Evolutionary conservation across 2,113 vertebrate species (phyloP).

Genomic region (Zosterops lateralis): DNA sequence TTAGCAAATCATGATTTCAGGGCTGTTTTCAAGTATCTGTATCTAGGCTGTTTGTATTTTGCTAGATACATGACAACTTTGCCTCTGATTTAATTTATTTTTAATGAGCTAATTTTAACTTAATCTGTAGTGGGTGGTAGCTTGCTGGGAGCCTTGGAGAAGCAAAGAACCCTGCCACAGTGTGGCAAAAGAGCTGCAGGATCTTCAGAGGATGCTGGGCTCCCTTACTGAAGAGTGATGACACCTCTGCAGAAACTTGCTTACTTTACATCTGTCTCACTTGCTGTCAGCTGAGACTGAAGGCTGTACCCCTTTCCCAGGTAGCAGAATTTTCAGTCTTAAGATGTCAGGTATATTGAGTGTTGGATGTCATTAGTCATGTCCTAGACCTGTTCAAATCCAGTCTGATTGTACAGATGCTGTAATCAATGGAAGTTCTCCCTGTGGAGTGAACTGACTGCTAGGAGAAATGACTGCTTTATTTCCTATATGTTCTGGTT

Average conservation of each 20-base stretch:
- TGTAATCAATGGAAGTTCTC: background rate
- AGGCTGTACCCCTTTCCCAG: background rate
- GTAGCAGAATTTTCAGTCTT: background rate
- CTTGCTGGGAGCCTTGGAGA: background rate
- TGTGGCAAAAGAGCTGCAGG: background rate
- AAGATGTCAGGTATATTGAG: background rate
- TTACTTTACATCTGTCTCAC: background rate
- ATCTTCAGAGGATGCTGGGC: background rate
- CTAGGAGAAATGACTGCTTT: background rate
- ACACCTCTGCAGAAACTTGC: background rate
- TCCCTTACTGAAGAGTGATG: background rate
- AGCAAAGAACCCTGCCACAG: background rate
- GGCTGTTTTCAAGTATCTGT: background rate
- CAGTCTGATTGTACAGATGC: background rate
- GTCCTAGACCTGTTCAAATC: background rate
- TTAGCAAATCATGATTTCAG: background rate
- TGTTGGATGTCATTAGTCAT: background rate
- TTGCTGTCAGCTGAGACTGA: background rate
- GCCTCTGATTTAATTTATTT: background rate
- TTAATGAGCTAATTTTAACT: background rate
- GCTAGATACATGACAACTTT: background rate
- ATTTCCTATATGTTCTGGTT: background rate
- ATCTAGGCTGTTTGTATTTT: background rate
- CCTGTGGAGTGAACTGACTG: background rate
- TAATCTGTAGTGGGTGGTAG: background rate